Evolutionary conservation across 2,797 vertebrate genomes (phyloP).

Genomic region (Bothrops alternatus): DNA sequence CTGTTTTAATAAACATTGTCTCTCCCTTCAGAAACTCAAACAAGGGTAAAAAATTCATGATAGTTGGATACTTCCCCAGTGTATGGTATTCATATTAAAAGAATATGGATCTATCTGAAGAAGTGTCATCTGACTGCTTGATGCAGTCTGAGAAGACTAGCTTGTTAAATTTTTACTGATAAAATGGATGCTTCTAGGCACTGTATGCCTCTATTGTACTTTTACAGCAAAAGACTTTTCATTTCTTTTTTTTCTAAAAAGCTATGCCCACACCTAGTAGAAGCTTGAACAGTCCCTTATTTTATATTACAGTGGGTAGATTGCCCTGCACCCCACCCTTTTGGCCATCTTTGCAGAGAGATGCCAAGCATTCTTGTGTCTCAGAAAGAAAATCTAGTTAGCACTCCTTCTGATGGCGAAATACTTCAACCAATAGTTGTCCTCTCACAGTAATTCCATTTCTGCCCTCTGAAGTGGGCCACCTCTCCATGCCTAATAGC

Average conservation of each 20-base stretch:
- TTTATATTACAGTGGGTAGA: background rate
- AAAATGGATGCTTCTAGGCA: background rate
- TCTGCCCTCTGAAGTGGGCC: background rate
- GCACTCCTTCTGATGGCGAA: background rate
- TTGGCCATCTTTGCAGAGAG: background rate
- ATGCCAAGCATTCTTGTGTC: background rate
- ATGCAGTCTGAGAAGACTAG: background rate
- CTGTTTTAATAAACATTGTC: background rate
- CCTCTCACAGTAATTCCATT: background rate
- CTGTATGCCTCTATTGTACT: background rate
- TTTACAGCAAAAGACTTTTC: background rate
- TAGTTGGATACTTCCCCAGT: background rate
- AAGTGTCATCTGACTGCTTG: background rate
- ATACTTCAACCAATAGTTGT: background rate
- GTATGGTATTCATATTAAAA: background rate
- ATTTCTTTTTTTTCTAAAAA: background rate
- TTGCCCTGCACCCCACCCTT: background rate
- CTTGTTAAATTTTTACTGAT: background rate
- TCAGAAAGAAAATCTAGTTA: background rate
- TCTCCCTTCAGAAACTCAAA: background rate
- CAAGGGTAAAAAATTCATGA: background rate
- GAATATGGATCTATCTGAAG: background rate
- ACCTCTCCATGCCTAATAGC: background rate
- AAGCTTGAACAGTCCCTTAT: background rate
- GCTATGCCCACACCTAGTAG: background rate